Evolutionary conservation across 92 coral and sea anemone species (phyloP), one percentile per base, ranked within the genome.

Genomic region (Umimayanthus chanpuru): DNA sequence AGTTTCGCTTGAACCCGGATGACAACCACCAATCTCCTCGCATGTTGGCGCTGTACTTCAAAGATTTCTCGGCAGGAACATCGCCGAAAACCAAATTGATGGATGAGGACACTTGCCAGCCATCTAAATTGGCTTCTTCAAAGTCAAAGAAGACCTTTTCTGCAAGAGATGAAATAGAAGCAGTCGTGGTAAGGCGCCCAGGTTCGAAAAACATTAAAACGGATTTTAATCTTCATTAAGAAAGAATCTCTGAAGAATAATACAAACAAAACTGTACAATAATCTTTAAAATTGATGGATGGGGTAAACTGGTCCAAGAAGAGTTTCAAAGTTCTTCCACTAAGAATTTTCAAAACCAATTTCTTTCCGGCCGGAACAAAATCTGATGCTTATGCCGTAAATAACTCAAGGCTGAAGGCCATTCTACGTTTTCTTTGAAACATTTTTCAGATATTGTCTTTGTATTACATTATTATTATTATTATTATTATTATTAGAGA

Each of bases 1-100:
- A 83, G 40, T 18, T 83, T n/a, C 87, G 77, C 23, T 83, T 83
- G 76, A 83, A 83, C 44, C 87, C 87, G 18, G 87, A 83, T 6
- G 87, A 83, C 0, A 83, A n/a, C 87, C 87, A 83, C 87, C 87
- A 83, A 39, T 83, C 87, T 43, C 87, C 87, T 29, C 70, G 77
- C 6, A 41, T 41, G 15, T 83, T 83, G 77, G 64, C 56, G 64
- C 77, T 83, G 53, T 43, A 83, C 55, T 28, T 83, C 61, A 70
- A 25, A 0, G 43, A 28, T 8, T 25, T 68, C 55, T 83, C 87
- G 29, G 73, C 43, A 40, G 87, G 78, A 11, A 83, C 87, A 44
- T 83, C 87, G 47, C 87, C 76, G 64, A 83, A 83, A 9, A 83
- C 78, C 56, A 83, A 30, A 68, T 44, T 44, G 16, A 83, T 7